These are phyloP conservation scores for Leptinotarsa lineolata DNA, from an alignment of 1,140 invertebrate species.

Conservation along the genomic window DNA sequence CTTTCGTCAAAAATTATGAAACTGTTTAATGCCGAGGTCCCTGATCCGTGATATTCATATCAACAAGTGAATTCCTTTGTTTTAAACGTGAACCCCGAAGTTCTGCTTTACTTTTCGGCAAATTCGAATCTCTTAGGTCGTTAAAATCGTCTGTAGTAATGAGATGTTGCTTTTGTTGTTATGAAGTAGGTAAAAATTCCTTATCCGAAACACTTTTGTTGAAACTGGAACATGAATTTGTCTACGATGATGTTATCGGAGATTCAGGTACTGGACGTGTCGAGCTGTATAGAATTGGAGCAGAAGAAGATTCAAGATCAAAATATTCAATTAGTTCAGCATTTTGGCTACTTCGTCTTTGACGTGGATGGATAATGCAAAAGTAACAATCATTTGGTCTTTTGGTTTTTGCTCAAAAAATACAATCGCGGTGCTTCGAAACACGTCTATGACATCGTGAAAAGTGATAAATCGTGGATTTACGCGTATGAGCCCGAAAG, in stretches of 20 bases:
- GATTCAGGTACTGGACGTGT: not conserved
- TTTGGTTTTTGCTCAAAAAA: too few relatives aligned
- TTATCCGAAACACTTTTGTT: not conserved
- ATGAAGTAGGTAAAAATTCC: not conserved
- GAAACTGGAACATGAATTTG: not conserved
- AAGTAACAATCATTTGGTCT: constrained; percentile 19
- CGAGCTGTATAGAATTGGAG: not conserved
- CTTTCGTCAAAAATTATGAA: not conserved
- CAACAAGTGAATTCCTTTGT: not conserved
- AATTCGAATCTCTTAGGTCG: constrained; percentile 51
- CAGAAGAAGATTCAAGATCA: not conserved
- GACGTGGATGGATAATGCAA: not conserved
- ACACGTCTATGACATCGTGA: too few relatives aligned
- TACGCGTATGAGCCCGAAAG: too few relatives aligned
- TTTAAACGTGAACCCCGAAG: constrained; percentile 47
- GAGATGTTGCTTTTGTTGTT: constrained; percentile 34
- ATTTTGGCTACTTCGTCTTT: constrained; percentile 9
- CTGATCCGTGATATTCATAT: constrained; percentile 6
- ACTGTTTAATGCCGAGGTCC: constrained; percentile 10
- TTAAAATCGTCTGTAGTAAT: constrained; percentile 46
- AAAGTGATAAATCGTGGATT: too few relatives aligned
- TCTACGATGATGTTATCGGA: not conserved
- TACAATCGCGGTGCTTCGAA: too few relatives aligned
- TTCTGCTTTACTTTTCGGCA: constrained; percentile 50
- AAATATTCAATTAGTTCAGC: constrained; percentile 17